phyloP scores from a whole-genome alignment of 2,113 vertebrate genomes.

The Gymnobelideus leadbeateri region DNA sequence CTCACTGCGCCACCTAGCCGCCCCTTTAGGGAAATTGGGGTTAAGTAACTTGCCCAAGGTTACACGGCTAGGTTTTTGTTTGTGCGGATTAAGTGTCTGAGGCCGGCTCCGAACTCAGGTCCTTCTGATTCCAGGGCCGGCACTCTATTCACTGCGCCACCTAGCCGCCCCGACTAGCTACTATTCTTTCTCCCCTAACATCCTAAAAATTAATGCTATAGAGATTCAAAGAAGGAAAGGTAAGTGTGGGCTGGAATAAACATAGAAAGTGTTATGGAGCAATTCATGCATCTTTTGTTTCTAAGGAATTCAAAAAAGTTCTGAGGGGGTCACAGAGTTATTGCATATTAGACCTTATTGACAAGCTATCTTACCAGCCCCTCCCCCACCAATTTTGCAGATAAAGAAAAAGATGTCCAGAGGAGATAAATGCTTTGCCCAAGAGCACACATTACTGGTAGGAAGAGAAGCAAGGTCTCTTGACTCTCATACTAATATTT shows the following conservation, averaged over 20 bases:
- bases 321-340: not conserved
- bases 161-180: too few species aligned
- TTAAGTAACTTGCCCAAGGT: too few species aligned
- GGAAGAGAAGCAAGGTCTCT: not conserved
- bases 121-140: too few species aligned
- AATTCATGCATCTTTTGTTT: not conserved
- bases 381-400: not conserved
- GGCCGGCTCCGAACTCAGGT: too few species aligned
- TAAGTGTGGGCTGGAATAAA: not conserved
- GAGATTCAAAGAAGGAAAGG: constrained; percentile 19
- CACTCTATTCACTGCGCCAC: too few species aligned
- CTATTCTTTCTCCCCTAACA: not conserved
- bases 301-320: not conserved
- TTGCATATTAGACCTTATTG: not conserved
- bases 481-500: not conserved
- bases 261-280: not conserved
- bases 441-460: not conserved
- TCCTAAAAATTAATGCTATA: not conserved
- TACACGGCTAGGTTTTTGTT: too few species aligned
- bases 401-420: not conserved
- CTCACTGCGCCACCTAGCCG: too few species aligned
- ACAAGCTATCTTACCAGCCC: not conserved
- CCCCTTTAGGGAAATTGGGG: too few species aligned
- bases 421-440: not conserved
- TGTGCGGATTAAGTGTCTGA: too few species aligned